phyloP scores from a whole-genome alignment of 2,113 vertebrate species.

The Sturnira hondurensis region DNA sequence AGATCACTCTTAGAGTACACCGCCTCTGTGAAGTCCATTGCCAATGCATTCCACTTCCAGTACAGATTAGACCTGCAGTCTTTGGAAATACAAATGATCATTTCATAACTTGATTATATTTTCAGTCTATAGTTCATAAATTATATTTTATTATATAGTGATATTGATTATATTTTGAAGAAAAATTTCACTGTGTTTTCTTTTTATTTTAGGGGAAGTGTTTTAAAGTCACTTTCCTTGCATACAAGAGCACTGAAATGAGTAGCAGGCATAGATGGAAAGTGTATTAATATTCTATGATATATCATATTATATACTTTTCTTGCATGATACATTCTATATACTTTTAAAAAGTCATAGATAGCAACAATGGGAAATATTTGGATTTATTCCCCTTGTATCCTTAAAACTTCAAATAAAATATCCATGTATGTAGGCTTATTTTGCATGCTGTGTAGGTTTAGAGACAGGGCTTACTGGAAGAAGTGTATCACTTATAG shows the following conservation, averaged over 20 bases:
- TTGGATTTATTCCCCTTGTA: neutral
- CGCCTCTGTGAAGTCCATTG: neutral
- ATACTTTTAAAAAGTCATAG: neutral
- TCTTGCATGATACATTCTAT: neutral
- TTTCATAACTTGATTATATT: neutral
- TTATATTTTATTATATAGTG: neutral
- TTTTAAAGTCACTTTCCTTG: neutral
- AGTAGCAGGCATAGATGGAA: neutral
- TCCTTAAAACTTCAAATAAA: neutral
- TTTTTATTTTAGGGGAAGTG: neutral
- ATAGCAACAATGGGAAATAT: neutral
- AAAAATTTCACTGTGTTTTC: neutral
- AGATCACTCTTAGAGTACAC: neutral
- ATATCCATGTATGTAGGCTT: neutral
- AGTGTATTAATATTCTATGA: neutral
- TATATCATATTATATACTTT: neutral
- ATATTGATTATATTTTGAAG: neutral
- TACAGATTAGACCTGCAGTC: neutral
- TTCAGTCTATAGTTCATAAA: neutral
- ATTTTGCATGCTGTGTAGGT: neutral
- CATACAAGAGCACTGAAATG: neutral
- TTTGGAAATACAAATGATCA: neutral
- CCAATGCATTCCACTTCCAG: neutral
- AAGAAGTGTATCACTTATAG: conserved; percentile 51
- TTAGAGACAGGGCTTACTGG: neutral